Evolutionary conservation across 2,888 invertebrate species (phyloP).

Genomic region (Lathronympha strigana): DNA sequence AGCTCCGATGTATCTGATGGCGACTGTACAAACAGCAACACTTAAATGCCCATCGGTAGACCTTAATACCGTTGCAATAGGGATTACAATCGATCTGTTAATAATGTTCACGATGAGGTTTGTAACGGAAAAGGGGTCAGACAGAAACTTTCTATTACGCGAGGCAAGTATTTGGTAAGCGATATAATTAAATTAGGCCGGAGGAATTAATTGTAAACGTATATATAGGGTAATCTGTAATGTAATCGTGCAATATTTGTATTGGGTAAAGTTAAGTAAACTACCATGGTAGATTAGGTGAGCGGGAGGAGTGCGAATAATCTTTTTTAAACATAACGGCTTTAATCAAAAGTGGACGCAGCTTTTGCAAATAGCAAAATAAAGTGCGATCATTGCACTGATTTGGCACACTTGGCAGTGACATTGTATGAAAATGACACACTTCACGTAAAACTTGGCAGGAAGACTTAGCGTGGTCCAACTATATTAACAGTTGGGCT

Average conservation of each 20-base stretch:
- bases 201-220: conserved; percentile 35
- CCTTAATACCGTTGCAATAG: neutral
- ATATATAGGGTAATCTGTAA: conserved; percentile 40
- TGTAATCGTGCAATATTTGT: conserved; percentile 32
- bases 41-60: no score
- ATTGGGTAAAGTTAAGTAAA: conserved; percentile 29
- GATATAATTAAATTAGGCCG: neutral
- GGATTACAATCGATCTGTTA: neutral
- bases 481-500: no score
- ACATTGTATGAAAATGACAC: no score
- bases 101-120: no score
- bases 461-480: no score
- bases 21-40: neutral
- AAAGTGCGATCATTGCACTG: no score
- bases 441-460: no score
- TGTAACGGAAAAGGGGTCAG: no score
- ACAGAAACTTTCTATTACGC: neutral
- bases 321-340: neutral
- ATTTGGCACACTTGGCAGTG: no score
- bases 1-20: no score
- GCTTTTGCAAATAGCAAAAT: no score
- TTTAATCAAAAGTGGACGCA: neutral
- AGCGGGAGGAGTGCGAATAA: neutral
- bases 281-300: conserved; percentile 4
- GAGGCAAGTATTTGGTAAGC: neutral